A percentile compares a stretch with the other conserved stretches of the same genome.
These are phyloP conservation scores for Megaceryle torquata DNA, from an alignment of 2,113 vertebrate species.

Conservation along the genomic window DNA sequence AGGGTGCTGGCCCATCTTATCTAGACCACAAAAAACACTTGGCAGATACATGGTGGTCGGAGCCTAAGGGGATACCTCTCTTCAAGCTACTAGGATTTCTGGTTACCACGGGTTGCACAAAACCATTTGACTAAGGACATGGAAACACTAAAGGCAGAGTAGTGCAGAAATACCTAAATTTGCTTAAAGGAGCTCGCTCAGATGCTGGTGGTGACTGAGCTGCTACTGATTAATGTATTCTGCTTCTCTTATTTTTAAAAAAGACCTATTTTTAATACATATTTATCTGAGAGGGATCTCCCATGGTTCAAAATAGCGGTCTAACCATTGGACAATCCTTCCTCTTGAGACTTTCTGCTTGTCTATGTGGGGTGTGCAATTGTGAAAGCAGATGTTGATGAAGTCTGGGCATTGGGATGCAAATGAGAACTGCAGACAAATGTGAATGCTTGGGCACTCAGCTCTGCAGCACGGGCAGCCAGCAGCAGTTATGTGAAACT, in stretches of 20 bases:
- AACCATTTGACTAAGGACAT: not conserved
- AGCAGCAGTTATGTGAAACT: not conserved
- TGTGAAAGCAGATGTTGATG: not conserved
- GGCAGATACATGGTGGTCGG: not conserved
- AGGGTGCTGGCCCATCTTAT: not conserved
- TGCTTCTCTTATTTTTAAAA: not conserved
- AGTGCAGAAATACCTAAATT: not conserved
- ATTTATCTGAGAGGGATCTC: not conserved
- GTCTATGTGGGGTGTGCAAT: not conserved
- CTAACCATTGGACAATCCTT: not conserved
- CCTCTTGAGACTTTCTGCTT: not conserved
- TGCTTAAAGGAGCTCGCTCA: not conserved
- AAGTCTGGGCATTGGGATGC: not conserved
- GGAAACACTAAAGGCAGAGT: not conserved
- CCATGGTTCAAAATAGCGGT: not conserved
- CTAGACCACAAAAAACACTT: not conserved
- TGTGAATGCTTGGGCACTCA: not conserved
- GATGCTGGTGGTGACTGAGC: not conserved
- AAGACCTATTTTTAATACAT: not conserved
- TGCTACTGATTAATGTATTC: not conserved
- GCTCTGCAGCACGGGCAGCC: not conserved
- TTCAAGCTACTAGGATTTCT: not conserved
- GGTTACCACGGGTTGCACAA: not conserved
- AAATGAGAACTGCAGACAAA: not conserved
- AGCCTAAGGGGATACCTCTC: not conserved